Evolutionary conservation across 2,888 invertebrate species (phyloP).

Genomic region (Epistrophella euchroma): DNA sequence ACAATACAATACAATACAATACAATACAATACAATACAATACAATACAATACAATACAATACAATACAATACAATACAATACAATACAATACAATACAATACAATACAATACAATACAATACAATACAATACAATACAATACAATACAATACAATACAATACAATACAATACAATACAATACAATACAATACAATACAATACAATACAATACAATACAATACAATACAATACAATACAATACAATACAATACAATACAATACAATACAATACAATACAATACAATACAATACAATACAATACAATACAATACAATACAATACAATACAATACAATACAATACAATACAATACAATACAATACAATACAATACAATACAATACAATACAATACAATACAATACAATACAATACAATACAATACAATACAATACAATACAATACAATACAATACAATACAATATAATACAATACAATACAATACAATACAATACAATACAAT

Average conservation of each 20-base stretch:
- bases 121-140: slow-evolving; percentile 39
- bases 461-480: too few species aligned
- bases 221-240: slow-evolving; percentile 41
- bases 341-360: slow-evolving; percentile 45
- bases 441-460: too few species aligned
- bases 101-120: slow-evolving; percentile 41
- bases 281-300: slow-evolving; percentile 45
- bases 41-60: slow-evolving; percentile 36
- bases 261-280: slow-evolving; percentile 37
- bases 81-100: slow-evolving; percentile 41
- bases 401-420: background rate
- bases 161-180: slow-evolving; percentile 27
- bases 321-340: slow-evolving; percentile 40
- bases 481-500: too few species aligned
- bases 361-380: slow-evolving; percentile 33
- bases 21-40: slow-evolving; percentile 40
- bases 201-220: slow-evolving; percentile 40
- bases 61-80: slow-evolving; percentile 40
- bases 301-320: slow-evolving; percentile 44
- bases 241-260: slow-evolving; percentile 33
- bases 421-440: too few species aligned
- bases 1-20: slow-evolving; percentile 36
- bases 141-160: slow-evolving; percentile 40
- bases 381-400: slow-evolving; percentile 12
- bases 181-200: slow-evolving; percentile 28